Percentiles rank a stretch among this genome's conserved stretches.
phyloP scores from a whole-genome alignment of 2,888 invertebrate genomes.

The Ormyrus labotus region DNA sequence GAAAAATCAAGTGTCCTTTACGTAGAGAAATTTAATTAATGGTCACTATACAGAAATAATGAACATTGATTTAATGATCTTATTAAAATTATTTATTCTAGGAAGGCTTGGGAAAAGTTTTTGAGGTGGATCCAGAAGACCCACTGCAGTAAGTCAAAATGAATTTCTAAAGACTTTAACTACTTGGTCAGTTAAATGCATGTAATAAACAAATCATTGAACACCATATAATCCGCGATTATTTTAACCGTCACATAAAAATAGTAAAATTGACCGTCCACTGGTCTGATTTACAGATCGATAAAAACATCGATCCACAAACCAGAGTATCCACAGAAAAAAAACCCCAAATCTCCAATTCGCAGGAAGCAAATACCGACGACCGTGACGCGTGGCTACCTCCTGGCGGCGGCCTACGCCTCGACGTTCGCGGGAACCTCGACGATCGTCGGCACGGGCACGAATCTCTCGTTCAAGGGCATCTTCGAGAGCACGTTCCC shows the following conservation, averaged over 20 bases:
- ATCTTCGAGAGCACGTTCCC: constrained; percentile 71
- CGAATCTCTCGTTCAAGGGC: constrained; percentile 74
- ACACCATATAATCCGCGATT: too few species aligned
- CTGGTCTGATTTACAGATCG: too few species aligned
- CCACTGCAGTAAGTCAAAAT: constrained; percentile 17
- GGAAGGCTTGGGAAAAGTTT: constrained; percentile 53
- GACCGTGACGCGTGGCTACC: constrained; percentile 67
- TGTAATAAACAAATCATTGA: too few species aligned
- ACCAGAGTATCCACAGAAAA: background rate
- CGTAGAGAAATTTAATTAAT: too few species aligned
- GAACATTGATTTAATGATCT: too few species aligned
- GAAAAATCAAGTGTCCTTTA: too few species aligned
- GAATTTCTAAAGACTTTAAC: background rate
- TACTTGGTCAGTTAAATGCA: too few species aligned
- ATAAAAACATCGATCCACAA: background rate
- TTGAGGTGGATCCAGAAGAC: constrained; percentile 25
- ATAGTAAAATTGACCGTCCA: too few species aligned
- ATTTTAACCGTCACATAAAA: too few species aligned
- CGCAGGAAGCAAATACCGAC: constrained; percentile 58
- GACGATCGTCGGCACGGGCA: constrained; percentile 75
- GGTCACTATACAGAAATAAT: too few species aligned
- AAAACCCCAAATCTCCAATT: too few species aligned
- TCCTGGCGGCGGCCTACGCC: constrained; percentile 70
- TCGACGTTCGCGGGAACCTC: constrained; percentile 75
- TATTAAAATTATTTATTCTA: constrained; percentile 4